Percentiles rank a stretch among this genome's conserved stretches.
Evolutionary conservation across 1,140 invertebrate genomes (phyloP).

Genomic region (Paralvinella palmiformis): DNA sequence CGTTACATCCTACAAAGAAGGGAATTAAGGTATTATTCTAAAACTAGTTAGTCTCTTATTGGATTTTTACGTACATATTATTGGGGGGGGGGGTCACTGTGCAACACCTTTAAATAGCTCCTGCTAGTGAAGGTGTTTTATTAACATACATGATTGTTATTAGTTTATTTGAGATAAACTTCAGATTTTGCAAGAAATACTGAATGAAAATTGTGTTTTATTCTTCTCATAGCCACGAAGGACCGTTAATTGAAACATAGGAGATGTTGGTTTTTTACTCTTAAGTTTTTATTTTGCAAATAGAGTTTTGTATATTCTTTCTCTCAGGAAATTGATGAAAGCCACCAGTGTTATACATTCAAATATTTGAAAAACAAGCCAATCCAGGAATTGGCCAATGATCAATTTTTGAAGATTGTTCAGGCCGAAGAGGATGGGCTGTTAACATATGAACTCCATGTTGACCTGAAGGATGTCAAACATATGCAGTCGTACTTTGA

Average conservation of each 20-base stretch:
- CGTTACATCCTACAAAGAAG: conserved; percentile 78
- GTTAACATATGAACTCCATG: conserved; percentile 54
- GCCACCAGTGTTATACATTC: conserved; percentile 74
- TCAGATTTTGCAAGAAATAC: no score
- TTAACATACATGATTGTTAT: not conserved
- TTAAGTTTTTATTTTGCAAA: no score
- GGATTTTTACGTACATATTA: no score
- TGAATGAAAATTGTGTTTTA: no score
- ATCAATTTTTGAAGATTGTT: conserved; percentile 69
- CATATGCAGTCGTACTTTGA: conserved; percentile 71
- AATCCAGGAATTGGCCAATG: conserved; percentile 78
- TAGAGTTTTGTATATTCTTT: no score
- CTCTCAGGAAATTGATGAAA: conserved; percentile 59
- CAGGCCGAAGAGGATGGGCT: conserved; percentile 80
- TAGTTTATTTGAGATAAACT: no score
- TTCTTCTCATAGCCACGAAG: no score
- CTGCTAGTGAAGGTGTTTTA: not conserved
- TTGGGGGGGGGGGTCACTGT: no score
- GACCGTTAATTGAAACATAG: no score
- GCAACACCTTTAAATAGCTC: no score
- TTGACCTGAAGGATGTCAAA: conserved; percentile 51
- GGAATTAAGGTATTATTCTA: conserved; percentile 77
- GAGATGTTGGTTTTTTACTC: no score
- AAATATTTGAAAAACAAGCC: conserved; percentile 96
- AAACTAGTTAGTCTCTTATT: not conserved